Evolutionary conservation across 2,797 vertebrate genomes (phyloP).

Genomic region (Heteromormyrus szaboi): DNA sequence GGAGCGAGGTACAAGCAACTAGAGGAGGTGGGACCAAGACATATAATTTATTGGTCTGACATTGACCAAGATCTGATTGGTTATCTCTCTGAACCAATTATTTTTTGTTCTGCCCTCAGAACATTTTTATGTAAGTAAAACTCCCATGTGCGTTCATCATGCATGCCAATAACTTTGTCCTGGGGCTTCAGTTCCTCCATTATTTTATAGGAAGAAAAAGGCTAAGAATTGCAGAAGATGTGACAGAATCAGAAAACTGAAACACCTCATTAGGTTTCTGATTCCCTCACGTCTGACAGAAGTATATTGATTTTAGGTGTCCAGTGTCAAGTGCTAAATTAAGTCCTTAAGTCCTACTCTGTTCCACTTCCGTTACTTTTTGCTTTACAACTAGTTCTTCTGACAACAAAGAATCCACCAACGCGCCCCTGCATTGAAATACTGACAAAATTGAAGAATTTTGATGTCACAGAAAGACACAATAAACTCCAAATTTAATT

Average conservation of each 20-base stretch:
- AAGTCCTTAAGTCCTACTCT: neutral
- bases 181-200: slow-evolving; percentile 53
- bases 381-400: neutral
- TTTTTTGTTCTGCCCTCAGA: neutral
- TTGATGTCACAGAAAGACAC: neutral
- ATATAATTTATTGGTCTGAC: neutral
- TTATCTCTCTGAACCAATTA: neutral
- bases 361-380: neutral
- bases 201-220: slow-evolving; percentile 53
- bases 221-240: slow-evolving; percentile 48
- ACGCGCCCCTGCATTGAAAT: neutral
- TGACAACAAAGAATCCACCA: neutral
- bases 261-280: slow-evolving; percentile 54
- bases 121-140: neutral
- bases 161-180: slow-evolving; percentile 50
- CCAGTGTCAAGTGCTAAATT: neutral
- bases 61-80: neutral
- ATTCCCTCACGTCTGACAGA: slow-evolving; percentile 52
- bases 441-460: neutral
- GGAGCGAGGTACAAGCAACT: neutral
- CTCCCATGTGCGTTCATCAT: slow-evolving; percentile 38
- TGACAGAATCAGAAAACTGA: slow-evolving; percentile 53
- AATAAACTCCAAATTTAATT: neutral
- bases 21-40: neutral
- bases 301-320: neutral